phyloP scores from a whole-genome alignment of 1,140 invertebrate species.

The Drosophila hydei region DNA sequence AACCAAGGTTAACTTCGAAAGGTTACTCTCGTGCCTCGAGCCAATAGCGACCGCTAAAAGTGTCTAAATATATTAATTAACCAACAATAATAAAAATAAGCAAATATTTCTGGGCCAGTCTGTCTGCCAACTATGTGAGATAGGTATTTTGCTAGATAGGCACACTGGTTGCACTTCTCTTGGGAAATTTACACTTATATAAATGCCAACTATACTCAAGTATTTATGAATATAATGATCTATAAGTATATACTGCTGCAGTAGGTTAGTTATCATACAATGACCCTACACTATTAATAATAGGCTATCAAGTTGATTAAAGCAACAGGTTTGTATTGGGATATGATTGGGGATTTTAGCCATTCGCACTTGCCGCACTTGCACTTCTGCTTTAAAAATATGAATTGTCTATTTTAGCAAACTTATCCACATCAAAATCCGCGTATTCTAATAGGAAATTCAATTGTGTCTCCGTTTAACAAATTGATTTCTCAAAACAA shows the following conservation, averaged over 20 bases:
- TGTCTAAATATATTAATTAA: conserved; percentile 79
- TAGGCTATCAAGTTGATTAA: background rate
- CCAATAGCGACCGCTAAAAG: conserved; percentile 65
- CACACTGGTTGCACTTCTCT: conserved; percentile 38
- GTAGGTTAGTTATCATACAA: conserved; percentile 11
- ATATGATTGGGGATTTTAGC: background rate
- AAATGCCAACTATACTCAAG: background rate
- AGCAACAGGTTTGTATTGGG: conserved; percentile 8
- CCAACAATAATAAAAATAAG: conserved; percentile 57
- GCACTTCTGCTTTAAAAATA: background rate
- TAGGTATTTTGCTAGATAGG: too few relatives aligned
- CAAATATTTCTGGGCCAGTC: conserved; percentile 35
- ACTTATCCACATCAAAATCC: background rate
- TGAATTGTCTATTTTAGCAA: background rate
- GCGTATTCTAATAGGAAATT: too few relatives aligned
- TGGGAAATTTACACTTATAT: conserved; percentile 10
- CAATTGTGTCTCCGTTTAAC: too few relatives aligned
- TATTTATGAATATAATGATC: background rate
- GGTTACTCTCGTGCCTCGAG: conserved; percentile 55
- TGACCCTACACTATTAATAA: conserved; percentile 28
- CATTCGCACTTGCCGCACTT: background rate
- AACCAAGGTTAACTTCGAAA: conserved; percentile 65
- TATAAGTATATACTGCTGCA: conserved; percentile 1
- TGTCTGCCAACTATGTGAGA: conserved; percentile 19
- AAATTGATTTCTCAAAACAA: too few relatives aligned